Base-by-base conservation (phyloP, 2,797 vertebrate species). In the Sebastes umbrosus region DNA sequence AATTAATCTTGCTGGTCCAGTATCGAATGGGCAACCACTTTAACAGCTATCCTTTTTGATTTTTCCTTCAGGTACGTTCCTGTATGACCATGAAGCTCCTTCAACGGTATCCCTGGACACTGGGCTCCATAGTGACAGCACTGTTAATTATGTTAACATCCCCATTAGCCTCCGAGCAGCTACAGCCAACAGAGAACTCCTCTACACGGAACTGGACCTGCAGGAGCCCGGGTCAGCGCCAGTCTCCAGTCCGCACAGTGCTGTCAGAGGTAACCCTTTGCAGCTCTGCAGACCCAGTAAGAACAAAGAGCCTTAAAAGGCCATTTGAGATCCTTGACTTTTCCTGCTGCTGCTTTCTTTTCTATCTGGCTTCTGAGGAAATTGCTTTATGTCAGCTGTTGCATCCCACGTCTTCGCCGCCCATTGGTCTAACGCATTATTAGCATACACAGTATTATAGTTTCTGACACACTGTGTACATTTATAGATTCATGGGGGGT, bases 181-280 rank as follows among this genome's bases (percentile, higher is more conserved):
- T 57, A 94, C 93, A 87, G 64, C 81, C 10, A 71, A 54, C 75
- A 93, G 93, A 88, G 96, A 97, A 84, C 96, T 96, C 62, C 96
- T 97, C 84, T 96, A 97, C 91, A 94, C 96, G 82, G 96, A 97
- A 90, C 86, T 97, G 89, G 95, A 97, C 83, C 96, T 97, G 79
- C 96, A 94, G 52, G 95, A 95, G 60, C 89, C 92, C 1, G 54
- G 68, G 34, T 73, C 73, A 2, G 68, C 84, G 24, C 25, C 34
- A 2, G 63, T 14, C 24, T 74, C 71, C 73, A 71, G 81, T 52
- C 63, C 2, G 0, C 0, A 24, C 67, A 55, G 90, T 9, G 90
- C 90, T 20, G 84, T 95, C 83, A 95, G 96, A 97, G 97, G 96
- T 96, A 95, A 92, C 24, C 2, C 31, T 52, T 66, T 77, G 77